Conservation (phyloP, 1,140 invertebrate genomes). For the Pogonomyrmex barbatus region DNA sequence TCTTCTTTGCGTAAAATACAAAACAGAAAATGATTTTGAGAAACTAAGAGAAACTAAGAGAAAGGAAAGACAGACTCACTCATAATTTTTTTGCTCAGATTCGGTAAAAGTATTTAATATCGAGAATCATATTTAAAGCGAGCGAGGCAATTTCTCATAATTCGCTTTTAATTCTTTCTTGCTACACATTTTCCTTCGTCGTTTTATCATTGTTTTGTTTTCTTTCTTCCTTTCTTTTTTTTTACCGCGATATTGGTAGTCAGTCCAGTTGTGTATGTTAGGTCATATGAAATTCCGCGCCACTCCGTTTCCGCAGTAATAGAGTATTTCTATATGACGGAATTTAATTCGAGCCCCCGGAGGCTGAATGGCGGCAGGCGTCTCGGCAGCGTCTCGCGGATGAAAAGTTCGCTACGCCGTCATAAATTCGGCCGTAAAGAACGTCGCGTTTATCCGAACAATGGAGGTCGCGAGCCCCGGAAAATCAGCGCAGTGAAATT, state of each 20-base stretch:
- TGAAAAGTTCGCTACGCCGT: constrained; percentile 62
- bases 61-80: not conserved
- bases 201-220: constrained; percentile 21
- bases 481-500: constrained; percentile 60
- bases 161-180: constrained; percentile 46
- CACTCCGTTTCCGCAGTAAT: constrained; percentile 57
- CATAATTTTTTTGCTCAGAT: constrained; percentile 10
- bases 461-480: constrained; percentile 52
- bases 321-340: constrained; percentile 58
- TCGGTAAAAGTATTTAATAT: constrained; percentile 46
- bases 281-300: constrained; percentile 58
- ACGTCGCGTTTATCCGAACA: constrained; percentile 65
- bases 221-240: not conserved
- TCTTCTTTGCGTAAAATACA: not conserved
- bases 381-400: constrained; percentile 56
- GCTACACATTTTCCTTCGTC: not conserved
- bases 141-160: not conserved
- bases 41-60: constrained; percentile 25
- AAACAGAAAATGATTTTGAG: constrained; percentile 11
- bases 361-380: constrained; percentile 46
- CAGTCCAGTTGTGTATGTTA: constrained; percentile 52
- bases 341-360: constrained; percentile 60
- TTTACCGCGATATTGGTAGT: constrained; percentile 43
- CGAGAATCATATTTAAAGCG: not conserved
- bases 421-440: constrained; percentile 66